Percentiles rank a stretch among this genome's conserved stretches.
Conservation (phyloP, 2,797 vertebrate species). For the Artibeus jamaicensis region DNA sequence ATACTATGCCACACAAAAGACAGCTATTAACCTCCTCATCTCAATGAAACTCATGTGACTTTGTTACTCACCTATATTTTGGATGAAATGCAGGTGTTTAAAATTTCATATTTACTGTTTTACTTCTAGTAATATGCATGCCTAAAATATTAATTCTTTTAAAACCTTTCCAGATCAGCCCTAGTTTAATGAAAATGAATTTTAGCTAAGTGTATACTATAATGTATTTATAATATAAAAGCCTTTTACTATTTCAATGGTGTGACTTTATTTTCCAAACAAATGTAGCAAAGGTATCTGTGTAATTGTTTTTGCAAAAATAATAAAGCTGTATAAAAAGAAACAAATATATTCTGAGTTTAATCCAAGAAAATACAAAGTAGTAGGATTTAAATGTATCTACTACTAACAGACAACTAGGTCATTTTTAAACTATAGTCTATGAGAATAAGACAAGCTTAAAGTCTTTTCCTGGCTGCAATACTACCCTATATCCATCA, state of each 20-base stretch:
- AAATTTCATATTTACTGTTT: conserved; percentile 38
- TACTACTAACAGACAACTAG: conserved; percentile 12
- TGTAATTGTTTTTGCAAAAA: conserved; percentile 17
- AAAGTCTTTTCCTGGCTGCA: background rate
- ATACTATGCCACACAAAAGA: background rate
- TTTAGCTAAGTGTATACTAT: background rate
- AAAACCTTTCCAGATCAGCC: conserved; percentile 40
- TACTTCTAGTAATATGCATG: background rate
- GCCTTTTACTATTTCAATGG: conserved; percentile 25
- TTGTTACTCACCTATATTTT: background rate
- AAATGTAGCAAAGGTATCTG: background rate
- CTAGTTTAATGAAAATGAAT: conserved; percentile 12
- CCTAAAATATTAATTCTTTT: background rate
- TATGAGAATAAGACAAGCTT: background rate
- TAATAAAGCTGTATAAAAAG: background rate
- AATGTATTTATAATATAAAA: conserved; percentile 17
- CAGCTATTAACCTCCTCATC: background rate
- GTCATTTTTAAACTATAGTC: background rate
- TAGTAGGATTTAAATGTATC: background rate
- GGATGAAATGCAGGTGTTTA: conserved; percentile 21
- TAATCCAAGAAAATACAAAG: background rate
- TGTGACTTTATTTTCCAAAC: conserved; percentile 40
- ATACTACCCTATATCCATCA: background rate
- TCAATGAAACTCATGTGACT: conserved; percentile 2
- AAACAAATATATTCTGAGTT: background rate